A percentile compares a stretch with the other conserved stretches of the same genome.
Evolutionary conservation across 2,113 vertebrate species (phyloP).

Genomic region (Oncorhynchus tshawytscha): DNA sequence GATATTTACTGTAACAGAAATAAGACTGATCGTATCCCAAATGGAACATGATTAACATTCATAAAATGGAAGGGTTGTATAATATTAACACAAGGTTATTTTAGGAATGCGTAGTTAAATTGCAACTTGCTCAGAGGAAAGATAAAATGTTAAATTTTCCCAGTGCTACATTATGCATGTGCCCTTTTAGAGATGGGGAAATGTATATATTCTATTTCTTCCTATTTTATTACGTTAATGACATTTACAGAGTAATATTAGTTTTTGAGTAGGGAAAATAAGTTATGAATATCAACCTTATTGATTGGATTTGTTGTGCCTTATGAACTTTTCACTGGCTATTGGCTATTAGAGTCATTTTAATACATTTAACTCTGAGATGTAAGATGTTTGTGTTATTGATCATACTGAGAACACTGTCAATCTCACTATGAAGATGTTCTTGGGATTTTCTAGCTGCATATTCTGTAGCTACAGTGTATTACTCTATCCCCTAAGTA

Average conservation of each 20-base stretch:
- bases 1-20: not conserved
- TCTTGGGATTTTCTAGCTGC: too few relatives aligned
- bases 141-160: conserved; percentile 5
- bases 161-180: conserved; percentile 22
- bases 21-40: too few relatives aligned
- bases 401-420: too few relatives aligned
- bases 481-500: too few relatives aligned
- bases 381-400: not conserved
- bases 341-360: not conserved
- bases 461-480: too few relatives aligned
- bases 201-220: not conserved
- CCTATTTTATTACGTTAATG: conserved; percentile 13
- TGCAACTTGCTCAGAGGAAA: conserved; percentile 2
- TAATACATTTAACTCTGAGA: not conserved
- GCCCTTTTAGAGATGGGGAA: conserved; percentile 25
- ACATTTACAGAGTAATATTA: conserved; percentile 24
- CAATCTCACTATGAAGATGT: too few relatives aligned
- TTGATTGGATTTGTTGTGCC: conserved; percentile 5
- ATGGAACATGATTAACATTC: not conserved
- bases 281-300: conserved; percentile 14
- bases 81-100: not conserved
- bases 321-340: not conserved
- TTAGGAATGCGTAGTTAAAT: conserved; percentile 6
- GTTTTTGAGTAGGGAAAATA: conserved; percentile 8
- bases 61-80: not conserved